These are phyloP conservation scores for Cyprinella venusta DNA, from an alignment of 2,797 vertebrate genomes.

Conservation along the genomic window DNA sequence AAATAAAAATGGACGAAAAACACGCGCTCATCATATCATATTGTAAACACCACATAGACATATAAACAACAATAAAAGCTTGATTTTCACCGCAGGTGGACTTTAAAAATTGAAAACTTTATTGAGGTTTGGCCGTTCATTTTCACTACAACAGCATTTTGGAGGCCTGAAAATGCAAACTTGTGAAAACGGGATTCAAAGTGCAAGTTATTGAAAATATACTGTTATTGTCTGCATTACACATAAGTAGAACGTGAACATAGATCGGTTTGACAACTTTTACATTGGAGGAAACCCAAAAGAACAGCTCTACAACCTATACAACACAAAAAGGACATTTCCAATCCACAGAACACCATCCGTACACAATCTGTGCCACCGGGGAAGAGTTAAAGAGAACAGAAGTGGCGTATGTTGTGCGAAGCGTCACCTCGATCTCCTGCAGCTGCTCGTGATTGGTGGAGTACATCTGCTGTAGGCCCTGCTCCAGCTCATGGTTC, in stretches of 20 bases:
- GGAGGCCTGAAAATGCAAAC: not conserved
- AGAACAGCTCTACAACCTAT: not conserved
- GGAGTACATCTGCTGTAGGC: constrained; percentile 92
- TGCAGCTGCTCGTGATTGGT: constrained; percentile 95
- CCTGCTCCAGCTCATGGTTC: constrained; percentile 93
- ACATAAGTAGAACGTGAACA: too few species aligned
- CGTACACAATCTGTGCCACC: not conserved
- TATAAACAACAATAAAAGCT: too few species aligned
- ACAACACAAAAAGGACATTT: not conserved
- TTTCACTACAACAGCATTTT: not conserved
- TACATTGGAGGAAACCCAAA: too few species aligned
- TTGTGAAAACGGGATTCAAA: not conserved
- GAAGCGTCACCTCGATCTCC: constrained; percentile 89
- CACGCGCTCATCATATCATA: too few species aligned
- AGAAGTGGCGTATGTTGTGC: not conserved
- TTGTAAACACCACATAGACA: too few species aligned
- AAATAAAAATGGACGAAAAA: too few species aligned
- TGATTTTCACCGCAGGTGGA: too few species aligned
- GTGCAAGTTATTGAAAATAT: not conserved
- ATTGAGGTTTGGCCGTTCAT: not conserved
- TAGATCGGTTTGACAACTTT: too few species aligned
- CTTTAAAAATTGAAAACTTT: too few species aligned
- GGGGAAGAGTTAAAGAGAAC: not conserved
- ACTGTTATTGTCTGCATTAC: too few species aligned
- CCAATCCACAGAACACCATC: not conserved